A percentile compares a stretch with the other conserved stretches of the same genome.
These are phyloP conservation scores for Dicyrtoma fusca DNA, from an alignment of 2,888 invertebrate genomes.

Conservation along the genomic window DNA sequence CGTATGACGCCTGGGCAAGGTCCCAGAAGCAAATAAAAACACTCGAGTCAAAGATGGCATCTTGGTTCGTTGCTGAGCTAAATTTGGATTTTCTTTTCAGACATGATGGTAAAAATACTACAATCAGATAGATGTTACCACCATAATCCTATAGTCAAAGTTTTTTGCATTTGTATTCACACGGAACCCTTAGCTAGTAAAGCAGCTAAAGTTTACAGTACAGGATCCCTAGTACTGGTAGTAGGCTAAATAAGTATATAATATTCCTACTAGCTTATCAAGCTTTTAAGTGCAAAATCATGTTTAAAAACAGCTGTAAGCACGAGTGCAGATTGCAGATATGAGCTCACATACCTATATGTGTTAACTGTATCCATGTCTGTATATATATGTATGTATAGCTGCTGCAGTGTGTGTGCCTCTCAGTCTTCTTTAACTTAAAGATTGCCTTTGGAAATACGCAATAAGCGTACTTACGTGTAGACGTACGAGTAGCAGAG, in stretches of 20 bases:
- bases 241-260: no score
- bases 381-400: neutral
- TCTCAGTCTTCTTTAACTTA: neutral
- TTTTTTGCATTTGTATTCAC: neutral
- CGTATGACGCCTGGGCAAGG: constrained; percentile 41
- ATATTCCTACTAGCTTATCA: no score
- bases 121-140: neutral
- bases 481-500: no score
- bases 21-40: constrained; percentile 45
- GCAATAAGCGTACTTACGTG: no score
- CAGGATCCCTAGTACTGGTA: no score
- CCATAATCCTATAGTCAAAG: neutral
- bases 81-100: constrained; percentile 41
- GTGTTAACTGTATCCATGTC: neutral
- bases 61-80: constrained; percentile 28
- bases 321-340: neutral
- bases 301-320: neutral
- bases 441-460: no score
- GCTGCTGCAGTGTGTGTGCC: neutral
- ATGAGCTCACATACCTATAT: neutral
- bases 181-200: neutral
- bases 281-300: no score
- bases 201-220: neutral
- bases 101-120: constrained; percentile 30
- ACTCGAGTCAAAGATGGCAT: constrained; percentile 23